Conservation (phyloP, 2,888 invertebrate species). For the Aspidapion aeneum region DNA sequence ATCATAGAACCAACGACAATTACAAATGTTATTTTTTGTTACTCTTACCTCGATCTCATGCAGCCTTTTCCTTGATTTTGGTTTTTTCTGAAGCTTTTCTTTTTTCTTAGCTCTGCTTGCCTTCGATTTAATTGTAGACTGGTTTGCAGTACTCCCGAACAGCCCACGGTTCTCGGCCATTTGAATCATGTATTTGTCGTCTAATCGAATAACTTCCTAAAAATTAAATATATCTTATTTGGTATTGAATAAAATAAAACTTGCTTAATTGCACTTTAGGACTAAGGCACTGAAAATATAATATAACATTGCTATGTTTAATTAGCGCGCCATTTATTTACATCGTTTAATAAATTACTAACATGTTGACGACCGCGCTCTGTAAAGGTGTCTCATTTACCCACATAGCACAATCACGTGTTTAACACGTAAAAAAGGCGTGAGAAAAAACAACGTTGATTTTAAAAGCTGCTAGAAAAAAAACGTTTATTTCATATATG, state of each 20-base stretch:
- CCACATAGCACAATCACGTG: too few species aligned
- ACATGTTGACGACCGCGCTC: too few species aligned
- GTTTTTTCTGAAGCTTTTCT: constrained; percentile 35
- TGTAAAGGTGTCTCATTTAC: too few species aligned
- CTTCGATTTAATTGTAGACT: constrained; percentile 45
- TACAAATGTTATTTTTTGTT: too few species aligned
- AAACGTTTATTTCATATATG: too few species aligned
- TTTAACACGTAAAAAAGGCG: too few species aligned
- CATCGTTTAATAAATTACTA: too few species aligned
- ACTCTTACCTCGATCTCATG: constrained; percentile 39
- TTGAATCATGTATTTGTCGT: constrained; percentile 80
- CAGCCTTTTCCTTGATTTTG: constrained; percentile 34
- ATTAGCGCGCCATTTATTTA: too few species aligned
- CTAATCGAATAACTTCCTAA: constrained; percentile 69
- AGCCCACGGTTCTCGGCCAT: constrained; percentile 78
- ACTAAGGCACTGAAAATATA: background rate
- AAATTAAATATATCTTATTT: constrained; percentile 13
- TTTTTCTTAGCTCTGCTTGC: constrained; percentile 44
- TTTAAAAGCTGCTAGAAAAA: too few species aligned
- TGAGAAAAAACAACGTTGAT: too few species aligned
- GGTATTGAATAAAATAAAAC: background rate
- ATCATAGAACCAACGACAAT: too few species aligned
- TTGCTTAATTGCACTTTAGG: background rate
- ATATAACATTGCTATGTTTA: too few species aligned
- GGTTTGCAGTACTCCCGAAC: constrained; percentile 52